Evolutionary conservation across 2,888 invertebrate species (phyloP), one percentile per base, ranked within the genome.

Genomic region (Timema cristinae): DNA sequence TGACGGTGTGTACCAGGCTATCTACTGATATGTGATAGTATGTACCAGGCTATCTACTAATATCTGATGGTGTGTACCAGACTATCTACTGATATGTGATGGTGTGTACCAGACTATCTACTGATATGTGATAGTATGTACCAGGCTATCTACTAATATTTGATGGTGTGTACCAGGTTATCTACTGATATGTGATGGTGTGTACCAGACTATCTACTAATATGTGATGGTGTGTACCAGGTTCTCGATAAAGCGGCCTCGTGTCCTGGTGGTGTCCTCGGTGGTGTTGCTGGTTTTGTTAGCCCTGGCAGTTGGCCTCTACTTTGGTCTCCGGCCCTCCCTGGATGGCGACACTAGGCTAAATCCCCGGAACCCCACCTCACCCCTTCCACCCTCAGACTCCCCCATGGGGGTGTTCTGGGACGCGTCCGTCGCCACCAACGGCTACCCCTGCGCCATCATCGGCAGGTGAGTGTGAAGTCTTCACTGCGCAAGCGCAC

Each of bases 391-490:
- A 5, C 77, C 76, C 5, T 76, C 77, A 0, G 70, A 66, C 47
- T 73, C 76, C 7, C 56, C 67, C 1, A 72, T 77, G 32, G 78
- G 78, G 0, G 69, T 73, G 11, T 79, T 77, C 71, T 71, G 66
- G 16, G 66, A 83, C 79, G 90, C 88, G 59, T 90, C 89, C 6
- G 88, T 93, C 73, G 88, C 89, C 50, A 88, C 91, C 61, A 93
- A 92, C 83, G 92, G 92, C 68, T 82, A 83, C 76, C 90, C 90
- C 79, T 94, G 93, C 81, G 90, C 93, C 7, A 81, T 84, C 49
- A 87, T 93, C 76, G 93, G 92, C 77, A 86, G 85, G 89, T 89
- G 79, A 77, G 79, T 76, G 47, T 74, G 66, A 47, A 63, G 11
- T 54, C 54, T 11, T 4, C 54, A 1, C 54, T 54, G 54, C 54